Evolutionary conservation across 1,140 invertebrate species (phyloP).

Genomic region (Eupristina koningsbergeri): DNA sequence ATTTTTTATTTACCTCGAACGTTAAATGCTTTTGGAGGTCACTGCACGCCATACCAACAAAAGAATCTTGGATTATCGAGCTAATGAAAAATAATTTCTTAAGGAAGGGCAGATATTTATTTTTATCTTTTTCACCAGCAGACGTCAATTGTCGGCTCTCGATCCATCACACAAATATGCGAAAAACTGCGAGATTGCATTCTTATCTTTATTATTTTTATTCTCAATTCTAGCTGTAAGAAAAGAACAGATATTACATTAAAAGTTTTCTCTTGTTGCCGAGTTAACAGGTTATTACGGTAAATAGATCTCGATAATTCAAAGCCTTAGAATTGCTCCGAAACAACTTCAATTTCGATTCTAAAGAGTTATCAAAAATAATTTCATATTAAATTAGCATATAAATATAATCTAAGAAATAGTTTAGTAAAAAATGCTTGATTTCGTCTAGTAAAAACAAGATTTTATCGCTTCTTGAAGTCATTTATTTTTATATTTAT

Average conservation of each 20-base stretch:
- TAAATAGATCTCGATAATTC: background rate
- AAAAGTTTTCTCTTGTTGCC: background rate
- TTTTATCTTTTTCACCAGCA: background rate
- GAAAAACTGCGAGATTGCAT: background rate
- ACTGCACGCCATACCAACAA: background rate
- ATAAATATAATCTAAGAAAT: background rate
- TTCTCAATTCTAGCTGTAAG: background rate
- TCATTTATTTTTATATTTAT: background rate
- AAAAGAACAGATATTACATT: background rate
- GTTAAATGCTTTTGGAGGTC: background rate
- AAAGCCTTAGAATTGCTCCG: background rate
- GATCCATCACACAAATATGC: too few relatives aligned
- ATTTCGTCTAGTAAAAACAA: background rate
- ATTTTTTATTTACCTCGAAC: too few relatives aligned
- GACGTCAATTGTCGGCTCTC: too few relatives aligned
- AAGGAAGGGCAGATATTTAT: background rate
- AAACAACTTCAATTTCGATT: background rate
- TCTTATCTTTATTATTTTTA: background rate
- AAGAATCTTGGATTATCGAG: background rate
- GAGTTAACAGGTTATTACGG: background rate
- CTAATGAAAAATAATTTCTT: background rate
- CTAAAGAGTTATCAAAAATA: background rate
- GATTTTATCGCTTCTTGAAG: background rate
- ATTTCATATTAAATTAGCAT: background rate
- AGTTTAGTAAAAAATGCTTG: background rate